Evolutionary conservation across 1,140 invertebrate species (phyloP).

Genomic region (Lasaia peninsularis): DNA sequence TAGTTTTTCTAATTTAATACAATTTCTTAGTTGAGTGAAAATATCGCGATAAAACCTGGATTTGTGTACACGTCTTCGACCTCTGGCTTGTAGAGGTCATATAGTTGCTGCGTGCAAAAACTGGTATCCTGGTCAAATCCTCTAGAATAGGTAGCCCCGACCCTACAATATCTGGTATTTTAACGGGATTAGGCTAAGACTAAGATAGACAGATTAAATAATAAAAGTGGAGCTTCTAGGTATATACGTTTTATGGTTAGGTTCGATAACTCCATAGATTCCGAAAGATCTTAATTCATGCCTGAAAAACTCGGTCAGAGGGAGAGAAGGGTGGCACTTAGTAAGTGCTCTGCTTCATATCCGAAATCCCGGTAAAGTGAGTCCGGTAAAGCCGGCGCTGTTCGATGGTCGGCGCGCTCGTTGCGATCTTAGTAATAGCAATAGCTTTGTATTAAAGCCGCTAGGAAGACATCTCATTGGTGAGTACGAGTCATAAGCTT

Average conservation of each 20-base stretch:
- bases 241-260: neutral
- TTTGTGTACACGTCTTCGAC: too few relatives aligned
- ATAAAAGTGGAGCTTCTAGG: slow-evolving; percentile 28
- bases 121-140: too few relatives aligned
- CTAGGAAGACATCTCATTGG: slow-evolving; percentile 52
- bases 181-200: too few relatives aligned
- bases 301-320: slow-evolving; percentile 63
- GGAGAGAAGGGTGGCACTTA: slow-evolving; percentile 42
- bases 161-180: too few relatives aligned
- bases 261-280: neutral
- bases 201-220: too few relatives aligned
- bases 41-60: too few relatives aligned
- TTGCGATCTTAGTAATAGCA: slow-evolving; percentile 73
- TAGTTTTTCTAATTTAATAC: too few relatives aligned
- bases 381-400: slow-evolving; percentile 56
- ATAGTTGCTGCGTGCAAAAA: too few relatives aligned
- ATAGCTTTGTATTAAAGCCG: slow-evolving; percentile 77
- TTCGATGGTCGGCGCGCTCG: slow-evolving; percentile 62
- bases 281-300: neutral
- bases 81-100: too few relatives aligned
- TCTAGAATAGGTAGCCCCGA: too few relatives aligned
- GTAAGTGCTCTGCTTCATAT: slow-evolving; percentile 75
- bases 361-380: slow-evolving; percentile 73
- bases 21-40: too few relatives aligned
- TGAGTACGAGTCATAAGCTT: slow-evolving; percentile 33